phyloP scores from a whole-genome alignment of 2,113 vertebrate species.

The Macquaria ambigua region DNA sequence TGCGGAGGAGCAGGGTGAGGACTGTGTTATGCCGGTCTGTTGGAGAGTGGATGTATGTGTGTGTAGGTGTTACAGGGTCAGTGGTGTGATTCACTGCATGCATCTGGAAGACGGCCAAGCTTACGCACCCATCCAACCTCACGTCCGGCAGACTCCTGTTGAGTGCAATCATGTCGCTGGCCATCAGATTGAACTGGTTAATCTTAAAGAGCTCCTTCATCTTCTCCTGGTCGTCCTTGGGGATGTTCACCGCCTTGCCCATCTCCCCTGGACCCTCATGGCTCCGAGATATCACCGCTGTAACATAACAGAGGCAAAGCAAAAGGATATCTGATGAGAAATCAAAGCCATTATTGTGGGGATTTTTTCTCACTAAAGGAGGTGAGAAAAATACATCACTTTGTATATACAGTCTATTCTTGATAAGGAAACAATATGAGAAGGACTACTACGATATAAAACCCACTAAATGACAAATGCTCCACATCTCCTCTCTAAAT shows the following conservation, averaged over 20 bases:
- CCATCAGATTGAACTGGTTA: constrained; percentile 99
- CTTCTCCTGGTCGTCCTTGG: constrained; percentile 95
- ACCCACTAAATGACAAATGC: constrained; percentile 14
- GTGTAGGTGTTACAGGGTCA: constrained; percentile 25
- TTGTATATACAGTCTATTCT: not conserved
- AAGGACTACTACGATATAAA: not conserved
- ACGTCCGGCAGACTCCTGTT: constrained; percentile 98
- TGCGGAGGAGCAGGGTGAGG: not conserved
- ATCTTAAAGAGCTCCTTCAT: constrained; percentile 99
- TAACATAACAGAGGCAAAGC: constrained; percentile 3
- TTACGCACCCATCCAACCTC: constrained; percentile 93
- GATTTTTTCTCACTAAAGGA: not conserved
- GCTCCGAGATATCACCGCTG: constrained; percentile 95
- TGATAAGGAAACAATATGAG: constrained; percentile 21
- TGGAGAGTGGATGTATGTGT: not conserved
- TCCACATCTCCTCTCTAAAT: constrained; percentile 15
- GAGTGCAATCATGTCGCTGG: constrained; percentile 96
- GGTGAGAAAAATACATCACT: constrained; percentile 10
- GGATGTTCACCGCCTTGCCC: constrained; percentile 95
- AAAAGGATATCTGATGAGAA: constrained; percentile 8
- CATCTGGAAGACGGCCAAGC: constrained; percentile 17
- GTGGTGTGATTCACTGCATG: constrained; percentile 13
- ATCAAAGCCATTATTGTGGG: not conserved
- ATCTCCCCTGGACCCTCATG: constrained; percentile 97
- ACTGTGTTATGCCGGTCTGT: not conserved